phyloP scores from a whole-genome alignment of 2,797 vertebrate genomes.

The Limnodromus scolopaceus region DNA sequence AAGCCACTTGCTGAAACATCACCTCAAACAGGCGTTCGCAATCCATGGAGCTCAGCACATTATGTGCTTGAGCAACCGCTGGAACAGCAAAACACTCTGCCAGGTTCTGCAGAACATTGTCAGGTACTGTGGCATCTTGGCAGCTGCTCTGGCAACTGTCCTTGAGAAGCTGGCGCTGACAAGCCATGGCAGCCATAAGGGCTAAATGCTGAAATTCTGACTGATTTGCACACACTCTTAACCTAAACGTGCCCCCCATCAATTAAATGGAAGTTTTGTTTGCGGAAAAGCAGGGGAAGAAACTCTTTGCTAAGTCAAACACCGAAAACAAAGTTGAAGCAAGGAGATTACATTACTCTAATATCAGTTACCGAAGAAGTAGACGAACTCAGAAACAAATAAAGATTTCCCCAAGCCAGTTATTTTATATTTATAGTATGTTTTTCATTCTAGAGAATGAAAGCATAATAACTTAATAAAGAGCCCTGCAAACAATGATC shows the following conservation, averaged over 20 bases:
- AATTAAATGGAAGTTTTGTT: neutral
- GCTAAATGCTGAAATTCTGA: neutral
- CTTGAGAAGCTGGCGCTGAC: neutral
- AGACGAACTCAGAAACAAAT: neutral
- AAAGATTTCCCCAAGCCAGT: neutral
- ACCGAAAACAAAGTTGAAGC: conserved; percentile 9
- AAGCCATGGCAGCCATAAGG: neutral
- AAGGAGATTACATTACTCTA: neutral
- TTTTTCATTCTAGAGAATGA: neutral
- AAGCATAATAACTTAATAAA: conserved; percentile 1
- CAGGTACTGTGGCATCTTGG: neutral
- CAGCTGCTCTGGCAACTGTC: neutral
- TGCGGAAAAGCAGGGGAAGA: neutral
- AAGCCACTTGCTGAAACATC: conserved; percentile 54
- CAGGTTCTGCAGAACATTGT: conserved; percentile 12
- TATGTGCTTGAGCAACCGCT: conserved; percentile 23
- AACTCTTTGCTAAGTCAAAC: neutral
- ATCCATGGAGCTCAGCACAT: conserved; percentile 30
- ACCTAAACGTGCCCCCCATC: neutral
- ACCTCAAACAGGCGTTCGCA: conserved; percentile 42
- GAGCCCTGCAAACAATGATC: neutral
- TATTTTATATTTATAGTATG: neutral
- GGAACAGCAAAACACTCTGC: conserved; percentile 44
- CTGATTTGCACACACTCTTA: neutral
- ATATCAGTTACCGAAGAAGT: neutral